phyloP scores from a whole-genome alignment of 2,797 vertebrate species.

The Enteromius anoplus region DNA sequence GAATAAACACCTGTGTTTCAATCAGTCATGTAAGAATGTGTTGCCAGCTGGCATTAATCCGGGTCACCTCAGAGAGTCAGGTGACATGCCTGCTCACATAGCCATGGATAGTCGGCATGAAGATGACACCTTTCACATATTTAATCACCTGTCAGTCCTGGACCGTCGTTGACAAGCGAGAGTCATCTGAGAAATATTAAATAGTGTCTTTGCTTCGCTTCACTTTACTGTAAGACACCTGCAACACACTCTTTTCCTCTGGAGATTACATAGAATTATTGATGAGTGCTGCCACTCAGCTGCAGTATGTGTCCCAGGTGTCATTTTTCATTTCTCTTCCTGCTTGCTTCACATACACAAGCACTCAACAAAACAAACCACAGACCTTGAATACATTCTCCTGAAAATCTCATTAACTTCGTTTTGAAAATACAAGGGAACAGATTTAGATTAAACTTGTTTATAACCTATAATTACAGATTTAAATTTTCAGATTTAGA shows the following conservation, averaged over 20 bases:
- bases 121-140: conserved; percentile 51
- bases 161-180: conserved; percentile 46
- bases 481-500: not conserved
- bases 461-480: not conserved
- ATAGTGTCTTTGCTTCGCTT: conserved; percentile 53
- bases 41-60: conserved; percentile 42
- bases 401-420: conserved; percentile 14
- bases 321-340: conserved; percentile 59
- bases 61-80: conserved; percentile 31
- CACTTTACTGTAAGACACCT: conserved; percentile 62
- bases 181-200: conserved; percentile 51
- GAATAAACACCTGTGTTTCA: conserved; percentile 20
- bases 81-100: conserved; percentile 29
- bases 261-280: conserved; percentile 68
- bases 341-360: conserved; percentile 26
- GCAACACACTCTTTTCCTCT: conserved; percentile 53
- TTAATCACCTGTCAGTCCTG: conserved; percentile 53
- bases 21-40: conserved; percentile 16
- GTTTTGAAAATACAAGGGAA: not conserved
- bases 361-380: conserved; percentile 6
- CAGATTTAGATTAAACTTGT: not conserved
- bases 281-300: conserved; percentile 66
- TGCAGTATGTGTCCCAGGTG: conserved; percentile 56
- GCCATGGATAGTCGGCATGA: conserved; percentile 37
- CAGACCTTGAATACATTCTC: conserved; percentile 9